These are phyloP conservation scores for Andinoacara biseriatus DNA, from an alignment of 2,113 vertebrate species.

Conservation along the genomic window DNA sequence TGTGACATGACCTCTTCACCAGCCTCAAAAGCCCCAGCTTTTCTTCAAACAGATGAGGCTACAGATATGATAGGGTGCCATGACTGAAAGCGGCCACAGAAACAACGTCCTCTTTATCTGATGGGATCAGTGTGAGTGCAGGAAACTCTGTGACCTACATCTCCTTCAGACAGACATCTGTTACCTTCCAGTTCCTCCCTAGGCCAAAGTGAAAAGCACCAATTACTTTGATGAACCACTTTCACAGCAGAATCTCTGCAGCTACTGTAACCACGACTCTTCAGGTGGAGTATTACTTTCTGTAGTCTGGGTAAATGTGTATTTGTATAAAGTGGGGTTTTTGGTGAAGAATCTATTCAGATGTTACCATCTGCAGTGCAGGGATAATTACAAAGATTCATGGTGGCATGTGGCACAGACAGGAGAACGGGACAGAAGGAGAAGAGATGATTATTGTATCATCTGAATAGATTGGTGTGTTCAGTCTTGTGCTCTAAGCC, in stretches of 20 bases:
- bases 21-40: conserved; percentile 53
- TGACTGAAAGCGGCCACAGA: conserved; percentile 44
- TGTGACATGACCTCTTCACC: conserved; percentile 58
- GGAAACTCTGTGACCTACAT: conserved; percentile 74
- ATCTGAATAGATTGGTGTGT: conserved; percentile 59
- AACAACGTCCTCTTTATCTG: conserved; percentile 61
- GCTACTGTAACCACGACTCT: conserved; percentile 30
- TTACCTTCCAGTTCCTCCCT: conserved; percentile 52
- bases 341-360: conserved; percentile 54
- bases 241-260: conserved; percentile 15
- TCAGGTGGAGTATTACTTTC: conserved; percentile 34
- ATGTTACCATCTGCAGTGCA: conserved; percentile 64
- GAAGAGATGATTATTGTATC: conserved; percentile 53
- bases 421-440: conserved; percentile 47
- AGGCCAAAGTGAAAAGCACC: conserved; percentile 41
- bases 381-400: conserved; percentile 66
- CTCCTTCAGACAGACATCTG: conserved; percentile 63
- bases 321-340: conserved; percentile 36
- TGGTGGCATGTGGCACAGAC: conserved; percentile 44
- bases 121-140: conserved; percentile 57
- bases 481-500: conserved; percentile 55
- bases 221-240: conserved; percentile 61
- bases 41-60: conserved; percentile 54
- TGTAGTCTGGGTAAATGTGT: conserved; percentile 35
- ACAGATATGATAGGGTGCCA: conserved; percentile 56